A percentile compares a stretch with the other conserved stretches of the same genome.
These are phyloP conservation scores for Megalops atlanticus DNA, from an alignment of 2,113 vertebrate genomes.

Conservation along the genomic window DNA sequence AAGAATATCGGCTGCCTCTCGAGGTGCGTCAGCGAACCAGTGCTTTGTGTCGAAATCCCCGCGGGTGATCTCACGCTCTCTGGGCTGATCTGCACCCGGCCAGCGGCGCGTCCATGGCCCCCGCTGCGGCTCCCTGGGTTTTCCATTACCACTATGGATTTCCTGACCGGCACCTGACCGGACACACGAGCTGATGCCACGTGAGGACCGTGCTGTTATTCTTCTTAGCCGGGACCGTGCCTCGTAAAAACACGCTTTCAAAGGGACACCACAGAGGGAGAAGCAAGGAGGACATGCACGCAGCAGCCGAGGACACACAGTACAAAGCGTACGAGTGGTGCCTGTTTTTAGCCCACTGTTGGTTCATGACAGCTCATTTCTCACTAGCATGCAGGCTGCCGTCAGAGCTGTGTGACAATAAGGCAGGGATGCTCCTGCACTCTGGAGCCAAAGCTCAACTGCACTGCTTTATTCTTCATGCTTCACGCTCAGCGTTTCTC, in stretches of 20 bases:
- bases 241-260: too few species aligned
- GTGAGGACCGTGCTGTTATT: too few species aligned
- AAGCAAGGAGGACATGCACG: not conserved
- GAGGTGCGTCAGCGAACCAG: slow-evolving; percentile 3
- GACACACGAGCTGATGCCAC: not conserved
- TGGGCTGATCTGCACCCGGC: slow-evolving; percentile 16
- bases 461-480: not conserved
- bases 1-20: slow-evolving; percentile 16
- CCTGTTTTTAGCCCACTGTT: not conserved
- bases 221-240: too few species aligned
- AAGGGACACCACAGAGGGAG: not conserved
- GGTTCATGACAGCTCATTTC: not conserved
- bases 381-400: not conserved
- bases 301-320: not conserved
- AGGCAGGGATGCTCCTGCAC: not conserved
- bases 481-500: slow-evolving; percentile 17
- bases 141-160: not conserved
- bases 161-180: too few species aligned
- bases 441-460: not conserved
- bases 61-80: slow-evolving; percentile 18
- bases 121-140: not conserved
- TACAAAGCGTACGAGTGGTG: not conserved
- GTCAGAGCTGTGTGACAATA: not conserved
- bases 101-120: not conserved
- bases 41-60: slow-evolving; percentile 32